Percentiles rank a stretch among this genome's conserved stretches.
Evolutionary conservation across 2,888 invertebrate species (phyloP).

Genomic region (Muschampia plurimacula): DNA sequence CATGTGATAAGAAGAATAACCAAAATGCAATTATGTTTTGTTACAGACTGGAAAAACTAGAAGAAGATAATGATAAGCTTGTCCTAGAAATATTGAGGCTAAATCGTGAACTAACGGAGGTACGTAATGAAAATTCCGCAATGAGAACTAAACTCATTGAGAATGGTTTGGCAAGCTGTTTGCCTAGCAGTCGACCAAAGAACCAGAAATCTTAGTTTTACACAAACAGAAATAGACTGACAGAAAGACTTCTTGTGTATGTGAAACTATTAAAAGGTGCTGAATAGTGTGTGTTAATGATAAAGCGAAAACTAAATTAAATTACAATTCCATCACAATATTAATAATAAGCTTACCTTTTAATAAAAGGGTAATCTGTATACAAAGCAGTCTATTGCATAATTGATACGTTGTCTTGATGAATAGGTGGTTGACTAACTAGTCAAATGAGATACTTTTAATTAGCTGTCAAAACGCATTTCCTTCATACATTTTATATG

Average conservation of each 20-base stretch:
- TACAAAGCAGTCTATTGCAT: too few relatives aligned
- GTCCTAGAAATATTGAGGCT: constrained; percentile 89
- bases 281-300: constrained; percentile 38
- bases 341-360: neutral
- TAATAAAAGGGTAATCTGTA: neutral
- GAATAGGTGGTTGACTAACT: too few relatives aligned
- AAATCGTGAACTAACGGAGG: constrained; percentile 89
- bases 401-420: too few relatives aligned
- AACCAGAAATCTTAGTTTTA: constrained; percentile 71
- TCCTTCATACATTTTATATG: too few relatives aligned
- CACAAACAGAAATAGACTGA: constrained; percentile 40
- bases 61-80: constrained; percentile 90
- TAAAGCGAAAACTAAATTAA: neutral
- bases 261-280: constrained; percentile 49
- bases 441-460: too few relatives aligned
- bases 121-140: constrained; percentile 91
- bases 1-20: neutral
- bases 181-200: constrained; percentile 63
- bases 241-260: constrained; percentile 45
- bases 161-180: constrained; percentile 81
- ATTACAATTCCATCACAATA: neutral
- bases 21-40: neutral
- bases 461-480: too few relatives aligned
- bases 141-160: constrained; percentile 88
- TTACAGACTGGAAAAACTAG: constrained; percentile 75